phyloP scores from a whole-genome alignment of 1,140 invertebrate genomes.

The Temnothorax longispinosus region DNA sequence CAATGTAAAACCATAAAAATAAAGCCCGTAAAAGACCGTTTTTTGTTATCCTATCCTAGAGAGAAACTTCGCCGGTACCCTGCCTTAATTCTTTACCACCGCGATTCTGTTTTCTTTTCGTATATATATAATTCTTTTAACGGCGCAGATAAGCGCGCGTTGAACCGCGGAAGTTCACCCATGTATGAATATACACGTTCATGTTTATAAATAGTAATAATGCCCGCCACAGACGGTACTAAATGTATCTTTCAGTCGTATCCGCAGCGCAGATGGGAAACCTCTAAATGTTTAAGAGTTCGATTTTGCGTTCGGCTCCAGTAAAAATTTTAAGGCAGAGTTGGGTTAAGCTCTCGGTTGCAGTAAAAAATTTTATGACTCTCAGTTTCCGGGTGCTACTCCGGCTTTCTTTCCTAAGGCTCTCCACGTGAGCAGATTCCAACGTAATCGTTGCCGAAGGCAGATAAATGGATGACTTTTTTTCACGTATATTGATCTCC shows the following conservation, averaged over 20 bases:
- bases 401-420: not conserved
- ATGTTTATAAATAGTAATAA: slow-evolving; percentile 51
- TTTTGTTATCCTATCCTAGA: not conserved
- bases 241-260: slow-evolving; percentile 65
- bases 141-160: not conserved
- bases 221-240: slow-evolving; percentile 13
- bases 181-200: slow-evolving; percentile 5
- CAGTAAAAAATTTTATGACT: slow-evolving; percentile 41
- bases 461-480: not conserved
- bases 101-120: not conserved
- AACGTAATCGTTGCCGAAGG: not conserved
- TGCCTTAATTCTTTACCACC: not conserved
- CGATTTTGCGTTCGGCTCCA: slow-evolving; percentile 30
- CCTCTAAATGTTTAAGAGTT: slow-evolving; percentile 37
- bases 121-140: not conserved
- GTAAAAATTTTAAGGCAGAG: slow-evolving; percentile 44
- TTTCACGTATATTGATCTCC: not conserved
- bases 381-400: not conserved
- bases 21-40: not conserved
- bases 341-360: slow-evolving; percentile 16
- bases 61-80: not conserved
- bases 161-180: slow-evolving; percentile 7
- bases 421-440: not conserved
- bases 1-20: not conserved
- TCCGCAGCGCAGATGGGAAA: slow-evolving; percentile 41